Evolutionary conservation across 2,113 vertebrate genomes (phyloP), one percentile per base, ranked within the genome.

Genomic region (Taxidea taxus): DNA sequence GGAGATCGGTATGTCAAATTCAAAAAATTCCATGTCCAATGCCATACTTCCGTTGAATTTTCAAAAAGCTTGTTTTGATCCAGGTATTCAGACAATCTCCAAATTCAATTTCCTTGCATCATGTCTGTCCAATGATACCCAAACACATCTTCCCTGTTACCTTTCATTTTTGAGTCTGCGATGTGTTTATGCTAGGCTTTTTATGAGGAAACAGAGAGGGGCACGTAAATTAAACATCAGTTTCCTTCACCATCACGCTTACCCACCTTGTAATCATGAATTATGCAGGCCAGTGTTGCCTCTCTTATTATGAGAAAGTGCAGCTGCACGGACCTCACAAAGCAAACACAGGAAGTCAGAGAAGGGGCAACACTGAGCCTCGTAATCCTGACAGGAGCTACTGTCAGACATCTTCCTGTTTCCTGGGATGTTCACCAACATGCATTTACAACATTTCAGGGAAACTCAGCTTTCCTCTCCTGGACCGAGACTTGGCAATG

Each of bases 261-360:
- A 47, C 98, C 98, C 96, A 98, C 97, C 97, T 98, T 98, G 97
- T 98, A 98, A 97, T 97, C 98, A 98, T 99, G 98, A 99, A 99
- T 99, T 99, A 99, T 98, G 98, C 98, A 99, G 97, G 97, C 58
- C 72, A 87, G 91, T 68, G 96, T 98, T 97, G 98, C 96, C 97
- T 95, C 80, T 82, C 91, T 90, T 97, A 93, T 97, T 78, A 68
- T 91, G 95, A 97, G 91, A 94, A 95, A 62, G 47, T 98, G 94
- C 96, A 98, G 98, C 96, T 98, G 95, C 4, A 75, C 14, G 70
- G 84, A 54, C 87, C 86, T 95, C 96, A 74, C 77, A 23, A 21
- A 89, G 97, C 34, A 94, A 86, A 96, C 74, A 92, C 9, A 8
- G 37, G 11, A 64, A 96, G 89, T 81, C 18, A 62, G 2, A 4